These are phyloP conservation scores for Colius striatus DNA, from an alignment of 2,113 vertebrate species.

Conservation along the genomic window DNA sequence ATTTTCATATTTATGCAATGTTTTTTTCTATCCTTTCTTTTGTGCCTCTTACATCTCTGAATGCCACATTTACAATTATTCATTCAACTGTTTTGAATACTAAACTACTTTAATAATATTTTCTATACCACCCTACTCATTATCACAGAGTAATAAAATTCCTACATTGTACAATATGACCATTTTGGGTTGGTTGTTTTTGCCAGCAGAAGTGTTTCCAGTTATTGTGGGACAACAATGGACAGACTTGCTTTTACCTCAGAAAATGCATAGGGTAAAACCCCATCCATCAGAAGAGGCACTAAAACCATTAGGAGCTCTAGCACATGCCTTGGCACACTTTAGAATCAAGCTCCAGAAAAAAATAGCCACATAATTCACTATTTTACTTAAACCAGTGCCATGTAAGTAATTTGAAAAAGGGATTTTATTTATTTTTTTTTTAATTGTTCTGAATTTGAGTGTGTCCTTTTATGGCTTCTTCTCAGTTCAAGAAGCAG, in stretches of 20 bases:
- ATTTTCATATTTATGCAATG: neutral
- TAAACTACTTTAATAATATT: neutral
- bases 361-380: neutral
- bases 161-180: neutral
- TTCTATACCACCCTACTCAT: neutral
- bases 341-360: neutral
- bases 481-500: constrained; percentile 12
- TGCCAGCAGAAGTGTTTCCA: neutral
- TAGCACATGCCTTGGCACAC: neutral
- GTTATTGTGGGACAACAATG: neutral
- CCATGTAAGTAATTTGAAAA: neutral
- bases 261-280: neutral
- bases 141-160: neutral
- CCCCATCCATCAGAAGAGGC: neutral
- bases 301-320: neutral
- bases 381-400: neutral
- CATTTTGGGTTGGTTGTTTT: too few relatives aligned
- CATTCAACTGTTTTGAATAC: neutral
- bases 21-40: neutral
- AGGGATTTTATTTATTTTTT: neutral
- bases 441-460: neutral
- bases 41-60: neutral
- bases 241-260: neutral
- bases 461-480: constrained; percentile 9
- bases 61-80: neutral